Evolutionary conservation across 2,113 vertebrate genomes (phyloP).

Genomic region (Anolis carolinensis): DNA sequence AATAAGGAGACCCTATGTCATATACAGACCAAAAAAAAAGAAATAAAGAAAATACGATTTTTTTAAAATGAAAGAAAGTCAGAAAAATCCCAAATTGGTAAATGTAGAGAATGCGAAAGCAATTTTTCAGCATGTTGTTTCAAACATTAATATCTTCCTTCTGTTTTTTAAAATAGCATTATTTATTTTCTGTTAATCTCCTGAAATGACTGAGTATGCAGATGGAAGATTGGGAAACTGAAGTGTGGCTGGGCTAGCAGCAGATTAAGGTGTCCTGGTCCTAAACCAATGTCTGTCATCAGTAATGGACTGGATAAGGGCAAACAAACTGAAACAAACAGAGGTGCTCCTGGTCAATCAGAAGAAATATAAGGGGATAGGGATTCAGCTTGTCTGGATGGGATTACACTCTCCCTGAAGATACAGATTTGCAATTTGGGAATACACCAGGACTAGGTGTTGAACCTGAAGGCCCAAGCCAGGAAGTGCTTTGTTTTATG

Average conservation of each 20-base stretch:
- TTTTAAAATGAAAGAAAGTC: conserved; percentile 35
- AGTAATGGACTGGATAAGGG: no score
- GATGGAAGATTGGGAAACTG: neutral
- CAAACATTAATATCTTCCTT: neutral
- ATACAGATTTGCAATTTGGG: no score
- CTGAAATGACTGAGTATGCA: neutral
- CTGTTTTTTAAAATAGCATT: neutral
- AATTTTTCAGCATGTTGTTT: neutral
- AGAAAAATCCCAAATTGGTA: conserved; percentile 10
- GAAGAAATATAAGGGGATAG: no score
- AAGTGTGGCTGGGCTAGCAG: no score
- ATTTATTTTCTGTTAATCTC: neutral
- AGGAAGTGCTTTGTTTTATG: no score
- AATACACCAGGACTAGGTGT: no score
- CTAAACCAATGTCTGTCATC: no score
- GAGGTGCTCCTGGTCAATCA: no score
- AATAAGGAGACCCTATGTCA: conserved; percentile 24
- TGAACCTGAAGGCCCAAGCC: no score
- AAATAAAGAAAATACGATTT: conserved; percentile 32
- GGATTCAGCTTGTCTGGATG: no score
- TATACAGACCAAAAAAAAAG: conserved; percentile 9
- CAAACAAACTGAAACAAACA: no score
- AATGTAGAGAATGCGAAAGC: neutral
- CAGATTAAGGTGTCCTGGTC: neutral
- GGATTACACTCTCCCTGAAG: no score